Conservation (phyloP, 2,888 invertebrate species). For the Drosophila quinaria region DNA sequence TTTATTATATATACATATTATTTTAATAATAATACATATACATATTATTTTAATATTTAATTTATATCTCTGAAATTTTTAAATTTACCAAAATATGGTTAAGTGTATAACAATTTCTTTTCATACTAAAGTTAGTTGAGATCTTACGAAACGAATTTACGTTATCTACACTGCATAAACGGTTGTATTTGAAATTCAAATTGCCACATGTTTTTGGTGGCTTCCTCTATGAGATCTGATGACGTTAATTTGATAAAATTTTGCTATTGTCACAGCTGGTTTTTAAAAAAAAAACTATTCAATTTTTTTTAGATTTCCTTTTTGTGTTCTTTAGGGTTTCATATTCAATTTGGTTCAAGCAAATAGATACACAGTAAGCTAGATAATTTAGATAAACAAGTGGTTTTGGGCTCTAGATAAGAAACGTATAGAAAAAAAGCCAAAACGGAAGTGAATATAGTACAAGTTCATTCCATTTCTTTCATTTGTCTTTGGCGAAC, state of each 20-base stretch:
- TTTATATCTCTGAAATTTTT: too few species aligned
- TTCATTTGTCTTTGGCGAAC: constrained; percentile 5
- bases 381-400: constrained; percentile 74
- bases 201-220: constrained; percentile 41
- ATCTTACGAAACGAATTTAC: neutral
- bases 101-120: too few species aligned
- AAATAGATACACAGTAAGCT: constrained; percentile 43
- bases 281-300: constrained; percentile 28
- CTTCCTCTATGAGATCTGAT: constrained; percentile 23
- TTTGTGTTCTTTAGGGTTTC: constrained; percentile 10
- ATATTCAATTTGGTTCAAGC: constrained; percentile 66
- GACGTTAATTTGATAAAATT: constrained; percentile 52
- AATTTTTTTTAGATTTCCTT: constrained; percentile 27
- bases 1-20: constrained; percentile 1
- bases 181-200: neutral
- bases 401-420: constrained; percentile 50
- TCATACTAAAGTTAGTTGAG: too few species aligned
- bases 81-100: too few species aligned
- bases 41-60: too few species aligned
- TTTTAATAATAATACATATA: too few species aligned
- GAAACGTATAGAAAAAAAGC: constrained; percentile 22
- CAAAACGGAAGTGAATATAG: constrained; percentile 54
- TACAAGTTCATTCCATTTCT: constrained; percentile 18
- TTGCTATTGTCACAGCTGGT: constrained; percentile 65
- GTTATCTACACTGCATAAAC: constrained; percentile 10